Conservation (phyloP, 2,113 vertebrate genomes). For the Oncorhynchus keta region DNA sequence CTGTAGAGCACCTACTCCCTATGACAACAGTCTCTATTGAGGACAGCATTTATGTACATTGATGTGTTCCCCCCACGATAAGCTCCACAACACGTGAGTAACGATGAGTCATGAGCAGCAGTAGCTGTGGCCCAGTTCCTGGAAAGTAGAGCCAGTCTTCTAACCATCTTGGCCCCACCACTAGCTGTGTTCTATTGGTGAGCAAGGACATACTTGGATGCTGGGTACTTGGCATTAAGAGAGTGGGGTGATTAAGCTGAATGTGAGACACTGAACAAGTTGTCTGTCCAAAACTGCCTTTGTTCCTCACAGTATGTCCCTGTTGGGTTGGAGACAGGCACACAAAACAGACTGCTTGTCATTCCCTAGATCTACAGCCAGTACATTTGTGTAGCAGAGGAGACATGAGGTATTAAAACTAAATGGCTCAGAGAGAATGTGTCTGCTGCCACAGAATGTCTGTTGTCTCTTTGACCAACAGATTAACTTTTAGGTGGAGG, state of each 20-base stretch:
- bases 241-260: not conserved
- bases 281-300: not conserved
- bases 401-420: not conserved
- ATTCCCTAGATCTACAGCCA: not conserved
- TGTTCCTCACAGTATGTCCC: constrained; percentile 2
- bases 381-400: not conserved
- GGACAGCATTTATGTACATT: not conserved
- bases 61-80: not conserved
- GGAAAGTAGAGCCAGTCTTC: not conserved
- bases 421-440: constrained; percentile 2
- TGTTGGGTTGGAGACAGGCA: not conserved
- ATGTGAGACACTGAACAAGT: not conserved
- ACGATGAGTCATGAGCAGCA: not conserved
- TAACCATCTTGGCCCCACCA: not conserved
- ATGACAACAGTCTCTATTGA: not conserved
- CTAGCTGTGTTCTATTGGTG: not conserved
- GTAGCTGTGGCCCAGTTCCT: not conserved
- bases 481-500: not conserved
- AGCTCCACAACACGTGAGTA: not conserved
- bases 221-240: not conserved
- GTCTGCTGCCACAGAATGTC: not conserved
- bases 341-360: not conserved
- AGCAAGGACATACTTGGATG: not conserved
- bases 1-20: not conserved
- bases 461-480: not conserved